phyloP scores from a whole-genome alignment of 2,888 invertebrate genomes.

The Cheilosia vulpina region DNA sequence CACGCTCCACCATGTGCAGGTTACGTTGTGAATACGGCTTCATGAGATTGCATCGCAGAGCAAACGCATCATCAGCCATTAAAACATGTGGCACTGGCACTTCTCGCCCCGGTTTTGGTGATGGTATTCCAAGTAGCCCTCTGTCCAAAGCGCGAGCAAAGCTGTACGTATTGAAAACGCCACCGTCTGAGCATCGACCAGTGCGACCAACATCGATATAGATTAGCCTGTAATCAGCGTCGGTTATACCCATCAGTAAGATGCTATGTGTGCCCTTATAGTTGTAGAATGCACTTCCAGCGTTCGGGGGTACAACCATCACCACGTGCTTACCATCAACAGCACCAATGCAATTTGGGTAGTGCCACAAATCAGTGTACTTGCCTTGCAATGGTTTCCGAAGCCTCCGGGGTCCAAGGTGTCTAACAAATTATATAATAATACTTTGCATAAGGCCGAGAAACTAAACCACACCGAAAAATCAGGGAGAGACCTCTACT shows the following conservation, averaged over 20 bases:
- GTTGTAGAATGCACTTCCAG: constrained; percentile 22
- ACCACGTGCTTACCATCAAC: constrained; percentile 28
- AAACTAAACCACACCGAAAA: too few species aligned
- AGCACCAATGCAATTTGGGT: constrained; percentile 2
- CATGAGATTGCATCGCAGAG: too few species aligned
- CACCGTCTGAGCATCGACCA: constrained; percentile 29
- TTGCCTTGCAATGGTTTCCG: neutral
- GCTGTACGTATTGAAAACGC: neutral
- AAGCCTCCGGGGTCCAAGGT: neutral
- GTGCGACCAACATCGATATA: constrained; percentile 31
- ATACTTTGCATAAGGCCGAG: too few species aligned
- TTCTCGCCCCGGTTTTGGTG: too few species aligned
- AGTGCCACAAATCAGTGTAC: neutral
- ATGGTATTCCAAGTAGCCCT: too few species aligned
- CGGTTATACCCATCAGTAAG: constrained; percentile 10
- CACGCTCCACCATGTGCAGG: neutral
- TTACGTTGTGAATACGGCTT: neutral
- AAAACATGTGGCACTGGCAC: too few species aligned
- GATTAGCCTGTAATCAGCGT: constrained; percentile 11
- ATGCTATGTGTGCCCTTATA: constrained; percentile 28
- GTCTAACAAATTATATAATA: neutral
- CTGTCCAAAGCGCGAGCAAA: too few species aligned
- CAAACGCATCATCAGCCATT: too few species aligned
- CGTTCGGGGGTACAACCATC: constrained; percentile 13
- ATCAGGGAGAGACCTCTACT: neutral